Base-by-base conservation (phyloP, 2,888 invertebrate species). In the Phorcus lineatus region DNA sequence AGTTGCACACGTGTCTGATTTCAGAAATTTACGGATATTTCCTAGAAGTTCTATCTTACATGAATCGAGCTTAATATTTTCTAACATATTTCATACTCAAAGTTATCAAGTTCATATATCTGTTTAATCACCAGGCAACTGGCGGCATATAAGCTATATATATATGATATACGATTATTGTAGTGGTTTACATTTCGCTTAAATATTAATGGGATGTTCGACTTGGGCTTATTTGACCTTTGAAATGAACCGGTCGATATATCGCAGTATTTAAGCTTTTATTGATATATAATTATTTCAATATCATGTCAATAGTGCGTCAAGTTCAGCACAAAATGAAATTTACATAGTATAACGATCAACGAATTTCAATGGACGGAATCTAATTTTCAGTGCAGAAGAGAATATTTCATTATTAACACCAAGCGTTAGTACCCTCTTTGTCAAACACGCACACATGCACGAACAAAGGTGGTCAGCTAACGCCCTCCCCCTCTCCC, bases 401-500 rank as follows among this genome's bases (percentile, higher is more conserved):
- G 4, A 47, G 11, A 47, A 9, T 36, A 70, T 70, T 70, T 70
- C 36, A 19, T 31, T 70, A 9, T 16, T 4, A 57, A 57, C n/a
- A 19, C 57, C 22, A 24, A 22, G 28, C 6, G 47, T 47, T 11
- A 47, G 70, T 36, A 40, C 36, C 40, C 40, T 36, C 70, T 70
- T 70, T 70, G 70, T 70, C 70, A 31, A 36, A 7, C n/a, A 36
- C 24, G 11, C n/a, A 24, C n/a, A n/a, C 24, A 36, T 31, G 17
- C 70, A 31, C 36, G 19, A 36, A 70, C 70, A 70, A 70, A 70
- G 70, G 36, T 70, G 70, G 36, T 40, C 70, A 70, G 31, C 24
- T 19, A 19, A 19, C 70, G 16, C 19, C 3, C 70, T n/a, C 22
- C 22, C 57, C 57, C 55, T 11, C 55, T 13, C 16, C 40, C 31